Base-by-base conservation (phyloP, 2,113 vertebrate genomes). In the Morone chrysops region DNA sequence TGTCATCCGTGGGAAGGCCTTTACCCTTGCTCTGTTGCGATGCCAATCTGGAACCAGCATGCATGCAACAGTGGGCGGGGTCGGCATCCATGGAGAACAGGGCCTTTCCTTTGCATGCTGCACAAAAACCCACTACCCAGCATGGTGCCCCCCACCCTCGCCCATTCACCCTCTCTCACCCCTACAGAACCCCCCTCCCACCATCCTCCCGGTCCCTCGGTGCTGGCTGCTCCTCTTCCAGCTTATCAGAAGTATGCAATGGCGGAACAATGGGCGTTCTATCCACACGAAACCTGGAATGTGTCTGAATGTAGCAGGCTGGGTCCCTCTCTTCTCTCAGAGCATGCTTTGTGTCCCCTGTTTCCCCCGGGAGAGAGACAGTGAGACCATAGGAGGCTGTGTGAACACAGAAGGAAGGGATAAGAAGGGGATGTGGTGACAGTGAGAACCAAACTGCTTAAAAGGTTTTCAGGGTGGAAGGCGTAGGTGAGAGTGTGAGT, bases 301-400 rank as follows among this genome's bases (percentile, higher is more conserved):
- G 94, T 94, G 92, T 93, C 94, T 94, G 93, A 95, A 94, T 94
- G 92, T 95, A 92, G 92, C 93, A 63, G 84, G 81, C 90, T 25
- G 92, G 89, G 85, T 91, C 78, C 75, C 81, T 90, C 82, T 86
- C 66, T 67, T 76, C 85, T 85, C 90, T 95, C 93, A 83, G 79
- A 94, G 92, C 90, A 8, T 0, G 89, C 92, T 94, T 94, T 94
- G 92, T 95, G 89, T 90, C 78, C 84, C 80, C 80, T 38, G 43
- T 68, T 78, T 80, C 82, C 80, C 79, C 76, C 22, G 51, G 61
- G 70, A 89, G 78, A 87, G 85, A 81, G 12, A 40, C 65, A 62
- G 38, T 16, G 70, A 38, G 47, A 67, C 73, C 69, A 68, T 2
- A 12, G 70, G 75, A 59, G 78, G 73, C 53, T 59, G 25, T 68